Base-by-base conservation (phyloP, 2,888 invertebrate species). In the Disparrhopalites patrizii region DNA sequence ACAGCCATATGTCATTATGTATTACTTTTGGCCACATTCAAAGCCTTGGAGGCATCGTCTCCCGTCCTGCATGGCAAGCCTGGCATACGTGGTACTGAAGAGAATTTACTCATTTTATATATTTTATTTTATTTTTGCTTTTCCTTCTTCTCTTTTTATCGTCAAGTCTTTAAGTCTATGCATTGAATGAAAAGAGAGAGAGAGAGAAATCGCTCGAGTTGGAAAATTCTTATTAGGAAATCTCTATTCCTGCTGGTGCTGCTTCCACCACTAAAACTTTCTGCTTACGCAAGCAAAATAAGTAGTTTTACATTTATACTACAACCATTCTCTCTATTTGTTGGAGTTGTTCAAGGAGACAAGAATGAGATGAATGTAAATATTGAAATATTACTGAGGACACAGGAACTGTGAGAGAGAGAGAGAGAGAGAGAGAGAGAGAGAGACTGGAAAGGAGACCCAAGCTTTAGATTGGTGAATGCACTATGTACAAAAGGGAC, bases 351-450 rank as follows among this genome's bases (percentile, higher is more conserved):
- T 18, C 13, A 40, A 40, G 20, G 40, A 36, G 57, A 20, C 23
- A 40, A 40, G 57, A 25, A 40, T 58, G 23, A 40, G 57, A 58
- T 58, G 47, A n/a, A 47, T 60, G 60, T 47, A 60, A 60, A 47
- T 60, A 60, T 47, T 47, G 60, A 28, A 47, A 47, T 40, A 18
- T 18, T 47, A 20, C 23, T n/a, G 8, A 20, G 20, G 25, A 18
- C 15, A 7, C 36, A 36, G 36, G 36, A 36, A 36, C 15, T 36
- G 15, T 36, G 7, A 36, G 36, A 10, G 7, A 10, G 7, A 7
- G 36, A 36, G 36, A 36, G 7, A 10, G 36, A 36, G 8, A 7
- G 15, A 7, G 8, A 36, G 36, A 36, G 15, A 10, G 8, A 36
- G 8, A 36, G 7, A 36, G 7, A 7, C 36, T 7, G 36, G 36